Percentiles rank a stretch among this genome's conserved stretches.
These are phyloP conservation scores for Synanceia verrucosa DNA, from an alignment of 2,797 vertebrate genomes.

Conservation along the genomic window DNA sequence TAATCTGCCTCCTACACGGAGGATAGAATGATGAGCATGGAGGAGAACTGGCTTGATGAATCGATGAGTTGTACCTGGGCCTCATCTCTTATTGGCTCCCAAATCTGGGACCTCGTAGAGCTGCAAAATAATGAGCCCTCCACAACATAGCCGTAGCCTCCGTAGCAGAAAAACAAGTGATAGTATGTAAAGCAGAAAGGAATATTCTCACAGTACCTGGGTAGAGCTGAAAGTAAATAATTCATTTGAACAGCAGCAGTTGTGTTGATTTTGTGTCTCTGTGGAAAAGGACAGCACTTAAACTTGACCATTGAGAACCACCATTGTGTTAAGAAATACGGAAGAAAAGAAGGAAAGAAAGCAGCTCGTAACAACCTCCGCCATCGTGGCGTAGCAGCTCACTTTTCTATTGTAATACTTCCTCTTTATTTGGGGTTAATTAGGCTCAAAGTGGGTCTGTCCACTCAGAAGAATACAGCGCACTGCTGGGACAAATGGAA, in stretches of 20 bases:
- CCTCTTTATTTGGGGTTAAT: constrained; percentile 79
- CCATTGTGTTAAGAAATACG: not conserved
- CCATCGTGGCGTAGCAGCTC: constrained; percentile 44
- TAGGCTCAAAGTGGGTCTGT: constrained; percentile 63
- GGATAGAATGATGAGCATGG: constrained; percentile 47
- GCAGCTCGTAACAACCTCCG: not conserved
- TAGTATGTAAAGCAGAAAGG: not conserved
- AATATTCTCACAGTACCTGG: not conserved
- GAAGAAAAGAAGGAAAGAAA: not conserved
- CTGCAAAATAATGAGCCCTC: constrained; percentile 60
- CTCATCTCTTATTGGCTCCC: constrained; percentile 11
- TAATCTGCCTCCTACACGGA: constrained; percentile 58
- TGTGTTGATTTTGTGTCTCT: not conserved
- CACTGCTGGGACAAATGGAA: constrained; percentile 48
- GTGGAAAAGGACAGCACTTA: not conserved
- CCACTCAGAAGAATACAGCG: constrained; percentile 33
- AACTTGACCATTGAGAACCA: constrained; percentile 1
- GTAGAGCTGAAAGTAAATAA: not conserved
- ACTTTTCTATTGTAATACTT: constrained; percentile 56
- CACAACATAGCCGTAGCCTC: constrained; percentile 9
- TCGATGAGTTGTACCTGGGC: constrained; percentile 5
- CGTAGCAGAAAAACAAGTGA: constrained; percentile 14
- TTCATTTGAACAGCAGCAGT: not conserved
- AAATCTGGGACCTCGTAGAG: constrained; percentile 31
- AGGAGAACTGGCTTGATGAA: constrained; percentile 49